Evolutionary conservation across 2,113 vertebrate genomes (phyloP).

Genomic region (Phylloscopus whistleri): DNA sequence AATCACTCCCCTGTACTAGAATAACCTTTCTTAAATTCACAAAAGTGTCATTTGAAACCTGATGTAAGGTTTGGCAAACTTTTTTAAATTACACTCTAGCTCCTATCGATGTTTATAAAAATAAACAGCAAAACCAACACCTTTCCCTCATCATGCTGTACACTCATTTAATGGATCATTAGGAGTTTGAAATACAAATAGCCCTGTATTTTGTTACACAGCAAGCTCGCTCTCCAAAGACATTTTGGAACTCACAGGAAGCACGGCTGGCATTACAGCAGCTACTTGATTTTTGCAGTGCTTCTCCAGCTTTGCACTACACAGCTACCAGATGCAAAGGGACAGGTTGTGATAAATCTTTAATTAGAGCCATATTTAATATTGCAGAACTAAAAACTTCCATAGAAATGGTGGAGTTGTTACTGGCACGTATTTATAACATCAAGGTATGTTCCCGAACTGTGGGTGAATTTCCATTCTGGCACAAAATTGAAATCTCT

Average conservation of each 20-base stretch:
- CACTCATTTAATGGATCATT: neutral
- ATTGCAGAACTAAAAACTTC: slow-evolving; percentile 5
- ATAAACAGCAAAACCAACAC: neutral
- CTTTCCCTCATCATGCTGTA: neutral
- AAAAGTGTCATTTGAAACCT: neutral
- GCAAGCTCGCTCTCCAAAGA: neutral
- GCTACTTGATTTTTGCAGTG: neutral
- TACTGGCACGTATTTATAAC: neutral
- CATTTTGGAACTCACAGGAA: neutral
- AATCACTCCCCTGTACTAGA: neutral
- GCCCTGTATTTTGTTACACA: neutral
- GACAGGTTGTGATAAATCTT: slow-evolving; percentile 41
- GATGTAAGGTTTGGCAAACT: neutral
- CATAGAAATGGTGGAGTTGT: neutral
- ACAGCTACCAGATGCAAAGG: neutral
- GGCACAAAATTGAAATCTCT: neutral
- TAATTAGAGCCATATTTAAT: slow-evolving; percentile 22
- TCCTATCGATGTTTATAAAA: neutral
- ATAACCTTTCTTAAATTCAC: neutral
- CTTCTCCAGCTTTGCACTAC: neutral
- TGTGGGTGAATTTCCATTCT: neutral
- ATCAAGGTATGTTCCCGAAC: neutral
- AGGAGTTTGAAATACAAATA: neutral
- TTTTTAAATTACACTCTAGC: neutral
- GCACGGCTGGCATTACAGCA: neutral